A percentile compares a stretch with the other conserved stretches of the same genome.
These are phyloP conservation scores for Matsumurasca onukii DNA, from an alignment of 1,140 invertebrate genomes.

Conservation along the genomic window DNA sequence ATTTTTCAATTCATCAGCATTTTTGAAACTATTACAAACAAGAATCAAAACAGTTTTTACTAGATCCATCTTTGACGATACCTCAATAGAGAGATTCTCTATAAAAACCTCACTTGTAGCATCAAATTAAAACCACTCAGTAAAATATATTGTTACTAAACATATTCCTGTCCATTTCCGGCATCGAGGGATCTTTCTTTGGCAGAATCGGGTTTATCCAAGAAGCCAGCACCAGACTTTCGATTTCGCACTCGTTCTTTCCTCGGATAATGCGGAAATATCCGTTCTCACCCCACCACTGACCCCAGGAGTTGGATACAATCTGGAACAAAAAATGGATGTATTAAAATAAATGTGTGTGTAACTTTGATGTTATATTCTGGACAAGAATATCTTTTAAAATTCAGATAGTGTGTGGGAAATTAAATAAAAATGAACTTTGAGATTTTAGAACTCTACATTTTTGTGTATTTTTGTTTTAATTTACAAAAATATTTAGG, in stretches of 20 bases:
- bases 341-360: conserved; percentile 15
- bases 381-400: too few relatives aligned
- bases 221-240: conserved; percentile 76
- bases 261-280: conserved; percentile 80
- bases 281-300: conserved; percentile 84
- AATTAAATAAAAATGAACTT: background rate
- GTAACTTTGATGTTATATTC: too few relatives aligned
- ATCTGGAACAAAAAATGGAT: conserved; percentile 59
- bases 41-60: too few relatives aligned
- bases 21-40: too few relatives aligned
- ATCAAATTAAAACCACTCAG: too few relatives aligned
- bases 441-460: background rate
- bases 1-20: too few relatives aligned
- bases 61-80: too few relatives aligned
- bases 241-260: conserved; percentile 81
- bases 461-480: too few relatives aligned
- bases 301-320: conserved; percentile 89
- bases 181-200: conserved; percentile 16
- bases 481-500: too few relatives aligned
- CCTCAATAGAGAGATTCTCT: too few relatives aligned
- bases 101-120: too few relatives aligned
- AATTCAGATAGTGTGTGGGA: background rate
- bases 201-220: conserved; percentile 49
- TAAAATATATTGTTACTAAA: too few relatives aligned
- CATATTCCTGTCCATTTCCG: conserved; percentile 2